Conservation (phyloP, 37 sponge, comb jelly and placozoan genomes). For the Ianthella basta region DNA sequence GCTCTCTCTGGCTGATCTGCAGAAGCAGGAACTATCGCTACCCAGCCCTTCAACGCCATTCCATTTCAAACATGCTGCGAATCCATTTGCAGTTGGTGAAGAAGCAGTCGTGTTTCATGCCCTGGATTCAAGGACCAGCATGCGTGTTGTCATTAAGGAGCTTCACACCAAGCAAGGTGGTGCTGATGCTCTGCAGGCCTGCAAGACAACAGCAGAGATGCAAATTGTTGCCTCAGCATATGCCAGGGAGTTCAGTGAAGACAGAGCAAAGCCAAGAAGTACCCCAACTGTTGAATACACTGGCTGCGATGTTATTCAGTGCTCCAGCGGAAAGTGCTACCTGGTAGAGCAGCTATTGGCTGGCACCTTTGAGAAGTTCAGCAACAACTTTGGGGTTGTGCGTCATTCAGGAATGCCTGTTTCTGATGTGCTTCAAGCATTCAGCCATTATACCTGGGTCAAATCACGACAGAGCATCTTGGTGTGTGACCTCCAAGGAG, state of each 20-base stretch:
- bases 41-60: slow-evolving; percentile 45
- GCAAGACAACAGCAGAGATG: background rate
- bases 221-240: slow-evolving; percentile 50
- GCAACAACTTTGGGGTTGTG: slow-evolving; percentile 37
- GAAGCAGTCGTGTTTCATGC: slow-evolving; percentile 61
- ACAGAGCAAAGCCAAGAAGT: slow-evolving; percentile 31
- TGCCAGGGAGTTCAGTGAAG: slow-evolving; percentile 57
- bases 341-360: slow-evolving; percentile 43
- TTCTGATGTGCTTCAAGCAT: background rate
- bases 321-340: background rate
- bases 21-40: slow-evolving; percentile 24
- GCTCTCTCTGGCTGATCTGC: slow-evolving; percentile 34
- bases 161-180: slow-evolving; percentile 50
- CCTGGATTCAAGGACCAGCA: slow-evolving; percentile 36
- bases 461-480: background rate
- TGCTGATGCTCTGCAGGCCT: slow-evolving; percentile 36
- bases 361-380: slow-evolving; percentile 26
- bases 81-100: slow-evolving; percentile 64
- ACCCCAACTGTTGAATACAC: slow-evolving; percentile 10
- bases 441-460: slow-evolving; percentile 44
- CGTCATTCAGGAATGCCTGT: background rate
- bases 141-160: slow-evolving; percentile 59
- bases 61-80: slow-evolving; percentile 47
- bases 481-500: slow-evolving; percentile 32
- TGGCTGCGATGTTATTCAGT: slow-evolving; percentile 46